Evolutionary conservation across 1,140 invertebrate species (phyloP).

Genomic region (Teleopsis dalmanni): DNA sequence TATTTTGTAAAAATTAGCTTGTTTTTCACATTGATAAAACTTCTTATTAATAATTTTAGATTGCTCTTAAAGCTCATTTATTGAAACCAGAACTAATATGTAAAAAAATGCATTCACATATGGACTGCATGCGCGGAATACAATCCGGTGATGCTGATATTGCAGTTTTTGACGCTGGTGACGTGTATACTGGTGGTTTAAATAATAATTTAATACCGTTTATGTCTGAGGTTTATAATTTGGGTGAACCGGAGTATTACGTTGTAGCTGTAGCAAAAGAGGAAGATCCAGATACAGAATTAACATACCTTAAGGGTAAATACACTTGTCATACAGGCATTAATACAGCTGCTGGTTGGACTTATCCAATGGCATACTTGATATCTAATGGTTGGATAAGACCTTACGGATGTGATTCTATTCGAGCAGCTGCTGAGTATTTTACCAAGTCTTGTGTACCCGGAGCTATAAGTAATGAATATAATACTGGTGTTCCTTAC

Average conservation of each 20-base stretch:
- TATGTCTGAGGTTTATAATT: constrained; percentile 83
- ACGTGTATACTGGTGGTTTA: constrained; percentile 85
- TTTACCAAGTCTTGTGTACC: constrained; percentile 88
- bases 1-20: constrained; percentile 22
- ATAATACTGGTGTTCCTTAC: constrained; percentile 71
- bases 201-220: constrained; percentile 75
- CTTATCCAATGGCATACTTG: constrained; percentile 87
- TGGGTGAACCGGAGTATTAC: constrained; percentile 80
- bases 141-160: constrained; percentile 77
- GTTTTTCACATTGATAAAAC: not conserved
- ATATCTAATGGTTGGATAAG: constrained; percentile 92
- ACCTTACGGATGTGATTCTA: constrained; percentile 82
- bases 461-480: constrained; percentile 76
- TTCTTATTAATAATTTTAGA: constrained; percentile 58
- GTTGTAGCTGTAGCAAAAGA: constrained; percentile 90
- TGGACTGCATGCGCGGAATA: constrained; percentile 83
- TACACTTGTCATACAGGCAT: constrained; percentile 89
- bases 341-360: constrained; percentile 88
- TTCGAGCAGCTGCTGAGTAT: constrained; percentile 83
- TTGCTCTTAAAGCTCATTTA: constrained; percentile 75
- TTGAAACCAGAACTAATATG: constrained; percentile 85
- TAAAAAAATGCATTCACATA: constrained; percentile 73
- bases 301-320: constrained; percentile 83
- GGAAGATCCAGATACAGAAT: constrained; percentile 74
- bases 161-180: constrained; percentile 82